A percentile compares a stretch with the other conserved stretches of the same genome.
Evolutionary conservation across 2,797 vertebrate genomes (phyloP).

Genomic region (Simalia tracyae): DNA sequence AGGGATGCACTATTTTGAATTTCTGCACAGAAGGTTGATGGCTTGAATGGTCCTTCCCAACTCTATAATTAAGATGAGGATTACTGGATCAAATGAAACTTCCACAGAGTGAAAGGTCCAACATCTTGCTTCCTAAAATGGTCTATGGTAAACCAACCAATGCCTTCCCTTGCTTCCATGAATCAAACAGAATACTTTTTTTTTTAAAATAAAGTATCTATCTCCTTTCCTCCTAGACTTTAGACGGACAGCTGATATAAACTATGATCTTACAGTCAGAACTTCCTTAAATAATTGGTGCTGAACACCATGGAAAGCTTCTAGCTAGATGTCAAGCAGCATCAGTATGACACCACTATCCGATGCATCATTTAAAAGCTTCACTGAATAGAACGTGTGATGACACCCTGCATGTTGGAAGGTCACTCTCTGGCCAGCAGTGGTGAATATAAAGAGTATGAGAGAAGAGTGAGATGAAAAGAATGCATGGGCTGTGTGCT

Average conservation of each 20-base stretch:
- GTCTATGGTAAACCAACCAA: background rate
- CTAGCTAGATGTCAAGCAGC: constrained; percentile 20
- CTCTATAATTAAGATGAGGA: too few relatives aligned
- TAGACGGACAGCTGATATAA: background rate
- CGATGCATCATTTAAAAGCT: constrained; percentile 5
- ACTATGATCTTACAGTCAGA: background rate
- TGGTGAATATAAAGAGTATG: background rate
- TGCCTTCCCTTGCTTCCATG: background rate
- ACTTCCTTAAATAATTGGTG: background rate
- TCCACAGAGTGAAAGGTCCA: too few relatives aligned
- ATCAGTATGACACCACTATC: background rate
- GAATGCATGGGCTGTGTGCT: constrained; percentile 23
- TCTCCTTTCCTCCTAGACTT: background rate
- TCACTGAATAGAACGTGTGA: constrained; percentile 15
- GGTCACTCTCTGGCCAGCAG: constrained; percentile 20
- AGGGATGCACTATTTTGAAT: too few relatives aligned
- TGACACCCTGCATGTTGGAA: background rate
- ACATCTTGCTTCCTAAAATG: background rate
- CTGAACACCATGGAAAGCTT: background rate
- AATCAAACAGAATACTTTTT: background rate
- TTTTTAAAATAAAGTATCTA: background rate
- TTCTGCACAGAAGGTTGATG: too few relatives aligned
- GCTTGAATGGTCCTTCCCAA: too few relatives aligned
- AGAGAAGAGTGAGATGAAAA: background rate
- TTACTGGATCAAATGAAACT: too few relatives aligned